Percentiles rank a stretch among this genome's conserved stretches.
These are phyloP conservation scores for Drosophila parvula DNA, from an alignment of 1,140 invertebrate species.

Conservation along the genomic window DNA sequence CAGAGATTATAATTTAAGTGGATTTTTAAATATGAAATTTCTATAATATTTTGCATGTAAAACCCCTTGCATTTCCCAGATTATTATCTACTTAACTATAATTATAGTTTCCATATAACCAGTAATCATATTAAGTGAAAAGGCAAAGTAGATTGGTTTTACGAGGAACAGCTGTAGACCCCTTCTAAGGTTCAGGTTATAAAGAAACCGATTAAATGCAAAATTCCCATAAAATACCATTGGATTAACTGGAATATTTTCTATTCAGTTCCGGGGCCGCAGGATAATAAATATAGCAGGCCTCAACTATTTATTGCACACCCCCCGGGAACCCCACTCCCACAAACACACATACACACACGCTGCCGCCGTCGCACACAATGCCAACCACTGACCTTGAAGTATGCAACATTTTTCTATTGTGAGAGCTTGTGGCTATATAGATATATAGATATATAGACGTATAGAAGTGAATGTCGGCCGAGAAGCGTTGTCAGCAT, in stretches of 20 bases:
- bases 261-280: slow-evolving; percentile 24
- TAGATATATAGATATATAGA: slow-evolving; percentile 24
- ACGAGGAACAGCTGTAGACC: slow-evolving; percentile 4
- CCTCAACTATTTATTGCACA: slow-evolving; percentile 37
- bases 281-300: slow-evolving; percentile 43
- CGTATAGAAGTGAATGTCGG: slow-evolving; percentile 10
- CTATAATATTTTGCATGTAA: neutral
- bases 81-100: neutral
- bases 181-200: neutral
- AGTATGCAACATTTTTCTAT: slow-evolving; percentile 76
- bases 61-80: neutral
- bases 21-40: neutral
- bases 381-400: slow-evolving; percentile 65
- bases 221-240: slow-evolving; percentile 22
- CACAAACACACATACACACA: neutral
- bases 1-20: neutral
- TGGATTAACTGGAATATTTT: slow-evolving; percentile 18
- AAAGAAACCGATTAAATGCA: neutral
- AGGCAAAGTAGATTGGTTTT: neutral
- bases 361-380: neutral
- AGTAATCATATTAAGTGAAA: neutral
- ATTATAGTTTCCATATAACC: neutral
- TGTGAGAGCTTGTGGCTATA: slow-evolving; percentile 15
- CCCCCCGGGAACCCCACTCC: slow-evolving; percentile 4
- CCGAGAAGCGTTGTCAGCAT: slow-evolving; percentile 61